These are phyloP conservation scores for Anoplolepis gracilipes DNA, from an alignment of 1,140 invertebrate genomes.

Conservation along the genomic window DNA sequence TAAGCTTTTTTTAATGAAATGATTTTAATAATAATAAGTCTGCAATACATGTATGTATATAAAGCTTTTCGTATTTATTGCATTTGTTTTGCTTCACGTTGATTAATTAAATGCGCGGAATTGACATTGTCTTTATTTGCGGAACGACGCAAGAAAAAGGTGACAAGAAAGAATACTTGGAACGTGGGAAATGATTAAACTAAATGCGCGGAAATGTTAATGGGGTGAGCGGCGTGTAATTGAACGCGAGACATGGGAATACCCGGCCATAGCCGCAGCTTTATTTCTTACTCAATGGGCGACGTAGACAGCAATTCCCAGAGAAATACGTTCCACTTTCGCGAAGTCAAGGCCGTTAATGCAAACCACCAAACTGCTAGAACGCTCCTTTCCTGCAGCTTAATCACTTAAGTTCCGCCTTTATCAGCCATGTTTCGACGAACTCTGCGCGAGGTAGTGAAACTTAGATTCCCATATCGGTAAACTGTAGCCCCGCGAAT, in stretches of 20 bases:
- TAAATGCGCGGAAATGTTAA: constrained; percentile 69
- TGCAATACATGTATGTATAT: no score
- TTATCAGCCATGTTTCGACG: constrained; percentile 70
- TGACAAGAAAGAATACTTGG: constrained; percentile 41
- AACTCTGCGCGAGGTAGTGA: constrained; percentile 31
- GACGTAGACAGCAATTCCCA: constrained; percentile 74
- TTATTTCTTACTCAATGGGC: constrained; percentile 74
- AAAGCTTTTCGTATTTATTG: neutral
- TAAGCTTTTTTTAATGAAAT: no score
- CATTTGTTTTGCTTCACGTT: no score
- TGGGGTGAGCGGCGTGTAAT: constrained; percentile 67
- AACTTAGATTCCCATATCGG: constrained; percentile 55
- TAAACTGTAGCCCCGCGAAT: constrained; percentile 25
- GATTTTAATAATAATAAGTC: no score
- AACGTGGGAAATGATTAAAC: constrained; percentile 66
- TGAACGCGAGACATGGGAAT: constrained; percentile 72
- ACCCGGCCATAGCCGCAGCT: constrained; percentile 66
- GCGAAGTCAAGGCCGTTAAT: constrained; percentile 74
- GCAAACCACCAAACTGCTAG: constrained; percentile 73
- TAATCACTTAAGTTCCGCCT: constrained; percentile 74
- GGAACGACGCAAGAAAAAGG: neutral
- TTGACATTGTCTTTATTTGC: neutral
- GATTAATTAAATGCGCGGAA: neutral
- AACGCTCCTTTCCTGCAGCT: constrained; percentile 73
- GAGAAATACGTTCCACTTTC: constrained; percentile 73